These are phyloP conservation scores for Parazoanthus darwini DNA, from an alignment of 92 coral and sea anemone species.

Conservation along the genomic window DNA sequence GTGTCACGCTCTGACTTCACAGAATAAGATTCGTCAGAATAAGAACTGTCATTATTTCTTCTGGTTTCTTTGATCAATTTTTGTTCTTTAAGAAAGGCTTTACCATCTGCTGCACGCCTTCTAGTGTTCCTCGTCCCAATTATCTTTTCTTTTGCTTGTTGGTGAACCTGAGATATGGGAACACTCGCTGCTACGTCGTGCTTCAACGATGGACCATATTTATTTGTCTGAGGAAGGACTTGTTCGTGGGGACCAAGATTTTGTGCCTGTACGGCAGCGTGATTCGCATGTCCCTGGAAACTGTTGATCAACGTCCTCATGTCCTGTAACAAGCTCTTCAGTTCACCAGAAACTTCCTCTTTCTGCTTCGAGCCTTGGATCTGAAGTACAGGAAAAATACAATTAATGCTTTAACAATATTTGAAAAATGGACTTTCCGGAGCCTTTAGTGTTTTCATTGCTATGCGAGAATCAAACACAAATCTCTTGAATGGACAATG, in stretches of 20 bases:
- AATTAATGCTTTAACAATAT: not conserved
- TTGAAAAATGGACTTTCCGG: not conserved
- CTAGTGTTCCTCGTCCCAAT: not conserved
- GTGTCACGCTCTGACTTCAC: not conserved
- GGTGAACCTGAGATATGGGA: not conserved
- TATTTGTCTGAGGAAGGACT: not conserved
- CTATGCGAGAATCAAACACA: not conserved
- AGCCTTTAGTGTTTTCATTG: not conserved
- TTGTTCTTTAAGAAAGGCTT: not conserved
- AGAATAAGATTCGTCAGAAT: slow-evolving; percentile 8
- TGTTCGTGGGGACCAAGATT: slow-evolving; percentile 24
- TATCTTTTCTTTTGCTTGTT: not conserved
- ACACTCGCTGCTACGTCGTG: not conserved
- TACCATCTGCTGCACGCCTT: not conserved
- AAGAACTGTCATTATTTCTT: slow-evolving; percentile 8
- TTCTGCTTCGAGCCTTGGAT: slow-evolving; percentile 3
- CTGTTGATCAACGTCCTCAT: slow-evolving; percentile 73
- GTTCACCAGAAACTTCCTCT: slow-evolving; percentile 55
- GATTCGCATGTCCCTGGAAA: slow-evolving; percentile 69
- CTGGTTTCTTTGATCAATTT: not conserved
- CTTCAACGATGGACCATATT: not conserved
- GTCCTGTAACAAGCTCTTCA: slow-evolving; percentile 66
- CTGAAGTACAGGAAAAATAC: not conserved
- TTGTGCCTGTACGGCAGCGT: slow-evolving; percentile 53
- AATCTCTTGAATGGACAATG: no score